Evolutionary conservation across 2,888 invertebrate species (phyloP), one percentile per base, ranked within the genome.

Genomic region (Lagria hirta): DNA sequence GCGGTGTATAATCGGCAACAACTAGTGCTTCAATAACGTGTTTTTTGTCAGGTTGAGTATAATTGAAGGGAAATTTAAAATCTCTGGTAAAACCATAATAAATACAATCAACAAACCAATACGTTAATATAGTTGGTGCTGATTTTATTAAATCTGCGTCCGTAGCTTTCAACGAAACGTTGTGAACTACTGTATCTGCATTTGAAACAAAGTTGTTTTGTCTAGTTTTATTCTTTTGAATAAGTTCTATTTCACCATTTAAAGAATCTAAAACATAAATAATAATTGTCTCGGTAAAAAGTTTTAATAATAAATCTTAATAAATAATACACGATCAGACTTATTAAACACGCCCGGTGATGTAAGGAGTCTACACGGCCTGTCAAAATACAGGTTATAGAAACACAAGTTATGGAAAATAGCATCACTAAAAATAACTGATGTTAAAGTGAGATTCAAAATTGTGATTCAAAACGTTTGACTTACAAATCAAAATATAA

Each of bases 31-130:
- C 86, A 29, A 89, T 71, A 18, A 75, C 71, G 63, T 84, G 83
- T 18, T 74, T 71, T 41, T 72, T 66, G 65, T 82, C 80, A 3
- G 79, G 72, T 56, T 77, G 74, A 0, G 76, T 73, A 62, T 86
- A 90, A 46, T 81, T 83, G 56, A 80, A 80, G 33, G 73, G 69
- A 49, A 85, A 80, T 5, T 74, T 70, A 24, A 81, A 78, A 58
- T 82, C 79, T 35, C 74, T 72, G 0, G 83, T 80, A 48, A 79
- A 72, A 20, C 84, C 87, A 34, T 82, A 75, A 59, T 82, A 83
- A 34, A 75, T 70, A 61, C 90, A 90, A 67, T 90, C 86, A 46
- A 87, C 76, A 61, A 88, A 89, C 90, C 90, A 90, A 66, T 81
- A 86, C 0, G 85, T 83, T 14, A 77, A 67, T 7, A 86, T 71